Percentiles rank a stretch among this genome's conserved stretches.
Evolutionary conservation across 2,797 vertebrate species (phyloP).

Genomic region (Momotus momota): DNA sequence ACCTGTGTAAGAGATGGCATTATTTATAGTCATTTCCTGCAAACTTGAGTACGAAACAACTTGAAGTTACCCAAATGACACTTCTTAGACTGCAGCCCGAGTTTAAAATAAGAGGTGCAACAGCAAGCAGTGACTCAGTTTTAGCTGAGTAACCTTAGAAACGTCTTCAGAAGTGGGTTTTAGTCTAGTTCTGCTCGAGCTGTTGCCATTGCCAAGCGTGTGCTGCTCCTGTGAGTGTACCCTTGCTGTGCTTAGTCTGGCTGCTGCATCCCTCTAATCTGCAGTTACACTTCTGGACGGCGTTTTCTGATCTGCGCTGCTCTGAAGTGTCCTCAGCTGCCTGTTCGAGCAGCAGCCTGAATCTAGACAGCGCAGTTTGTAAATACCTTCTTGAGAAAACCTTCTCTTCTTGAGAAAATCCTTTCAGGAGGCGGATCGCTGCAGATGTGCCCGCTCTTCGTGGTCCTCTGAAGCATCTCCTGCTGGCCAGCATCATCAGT

Average conservation of each 20-base stretch:
- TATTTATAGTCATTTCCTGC: neutral
- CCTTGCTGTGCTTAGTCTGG: neutral
- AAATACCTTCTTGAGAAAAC: neutral
- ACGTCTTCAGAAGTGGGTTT: conserved; percentile 36
- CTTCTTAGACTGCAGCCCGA: conserved; percentile 9
- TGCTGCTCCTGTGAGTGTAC: neutral
- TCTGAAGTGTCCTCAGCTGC: neutral
- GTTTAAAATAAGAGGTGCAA: conserved; percentile 14
- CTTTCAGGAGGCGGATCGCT: neutral
- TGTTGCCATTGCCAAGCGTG: neutral
- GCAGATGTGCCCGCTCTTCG: neutral
- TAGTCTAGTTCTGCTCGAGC: conserved; percentile 17
- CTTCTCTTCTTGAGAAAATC: neutral
- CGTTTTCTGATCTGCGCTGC: neutral
- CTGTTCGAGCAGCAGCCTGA: neutral
- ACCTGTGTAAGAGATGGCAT: neutral
- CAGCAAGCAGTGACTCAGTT: conserved; percentile 29
- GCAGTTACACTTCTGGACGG: conserved; percentile 1
- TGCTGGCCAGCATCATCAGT: neutral
- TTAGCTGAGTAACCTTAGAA: conserved; percentile 66
- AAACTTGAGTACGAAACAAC: neutral
- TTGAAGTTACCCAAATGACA: neutral
- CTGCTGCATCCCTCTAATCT: neutral
- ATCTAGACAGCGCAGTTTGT: neutral
- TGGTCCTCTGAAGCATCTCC: neutral